These are phyloP conservation scores for Oreochromis aureus DNA, from an alignment of 2,113 vertebrate genomes.

Conservation along the genomic window DNA sequence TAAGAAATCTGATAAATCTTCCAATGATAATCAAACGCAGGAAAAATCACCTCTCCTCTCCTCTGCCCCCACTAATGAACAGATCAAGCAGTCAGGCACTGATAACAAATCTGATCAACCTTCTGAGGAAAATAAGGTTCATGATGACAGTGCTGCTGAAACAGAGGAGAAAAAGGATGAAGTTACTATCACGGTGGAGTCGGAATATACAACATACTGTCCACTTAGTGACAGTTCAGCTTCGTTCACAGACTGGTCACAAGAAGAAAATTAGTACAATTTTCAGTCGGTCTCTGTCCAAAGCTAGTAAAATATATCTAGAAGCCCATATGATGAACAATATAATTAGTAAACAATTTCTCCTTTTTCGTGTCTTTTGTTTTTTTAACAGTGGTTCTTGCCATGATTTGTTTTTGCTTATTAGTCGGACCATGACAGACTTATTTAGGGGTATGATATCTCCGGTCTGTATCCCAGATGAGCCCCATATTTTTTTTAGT, in stretches of 20 bases:
- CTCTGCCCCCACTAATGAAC: neutral
- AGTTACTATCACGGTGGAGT: too few relatives aligned
- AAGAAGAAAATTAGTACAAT: neutral
- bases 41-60: neutral
- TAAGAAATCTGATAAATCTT: neutral
- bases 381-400: too few relatives aligned
- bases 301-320: too few relatives aligned
- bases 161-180: neutral
- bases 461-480: neutral
- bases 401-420: too few relatives aligned
- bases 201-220: too few relatives aligned
- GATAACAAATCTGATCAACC: neutral
- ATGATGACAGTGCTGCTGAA: neutral
- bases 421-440: neutral
- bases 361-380: too few relatives aligned
- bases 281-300: too few relatives aligned
- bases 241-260: neutral
- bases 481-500: neutral
- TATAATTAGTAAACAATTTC: too few relatives aligned
- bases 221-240: neutral
- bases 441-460: neutral
- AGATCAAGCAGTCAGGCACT: neutral
- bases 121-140: neutral
- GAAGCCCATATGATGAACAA: too few relatives aligned
- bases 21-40: neutral